A percentile compares a stretch with the other conserved stretches of the same genome.
Conservation (phyloP, 2,113 vertebrate species). For the Urocolius indicus region DNA sequence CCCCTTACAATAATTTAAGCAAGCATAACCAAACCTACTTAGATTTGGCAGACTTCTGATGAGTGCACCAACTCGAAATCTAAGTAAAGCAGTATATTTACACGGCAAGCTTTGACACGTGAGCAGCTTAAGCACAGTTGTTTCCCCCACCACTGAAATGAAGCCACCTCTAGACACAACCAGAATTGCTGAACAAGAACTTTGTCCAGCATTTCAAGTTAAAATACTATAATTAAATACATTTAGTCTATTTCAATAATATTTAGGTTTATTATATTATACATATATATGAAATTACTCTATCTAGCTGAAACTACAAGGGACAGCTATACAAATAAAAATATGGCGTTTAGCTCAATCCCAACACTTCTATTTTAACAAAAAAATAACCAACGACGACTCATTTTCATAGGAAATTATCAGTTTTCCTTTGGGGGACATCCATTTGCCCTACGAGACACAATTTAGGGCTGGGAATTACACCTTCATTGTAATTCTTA, state of each 20-base stretch:
- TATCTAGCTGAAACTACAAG: neutral
- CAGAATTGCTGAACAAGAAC: neutral
- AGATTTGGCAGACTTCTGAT: neutral
- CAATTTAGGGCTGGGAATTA: neutral
- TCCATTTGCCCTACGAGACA: neutral
- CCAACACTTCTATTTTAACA: neutral
- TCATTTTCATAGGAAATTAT: neutral
- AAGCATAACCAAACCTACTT: conserved; percentile 4
- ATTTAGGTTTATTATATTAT: neutral
- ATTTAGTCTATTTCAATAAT: neutral
- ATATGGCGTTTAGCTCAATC: neutral
- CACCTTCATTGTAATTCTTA: neutral
- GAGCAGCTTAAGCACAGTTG: conserved; percentile 22
- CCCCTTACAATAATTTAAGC: conserved; percentile 16
- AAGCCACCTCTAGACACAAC: neutral
- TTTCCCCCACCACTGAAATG: conserved; percentile 25
- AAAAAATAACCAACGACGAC: neutral
- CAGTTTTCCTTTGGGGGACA: neutral
- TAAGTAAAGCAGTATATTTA: conserved; percentile 51
- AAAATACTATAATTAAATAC: neutral
- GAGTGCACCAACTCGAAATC: conserved; percentile 32
- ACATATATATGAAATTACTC: neutral
- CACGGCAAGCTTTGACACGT: neutral
- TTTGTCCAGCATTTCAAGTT: neutral
- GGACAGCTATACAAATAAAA: neutral